Base-by-base conservation (phyloP, 1,140 invertebrate species). In the Apis laboriosa region DNA sequence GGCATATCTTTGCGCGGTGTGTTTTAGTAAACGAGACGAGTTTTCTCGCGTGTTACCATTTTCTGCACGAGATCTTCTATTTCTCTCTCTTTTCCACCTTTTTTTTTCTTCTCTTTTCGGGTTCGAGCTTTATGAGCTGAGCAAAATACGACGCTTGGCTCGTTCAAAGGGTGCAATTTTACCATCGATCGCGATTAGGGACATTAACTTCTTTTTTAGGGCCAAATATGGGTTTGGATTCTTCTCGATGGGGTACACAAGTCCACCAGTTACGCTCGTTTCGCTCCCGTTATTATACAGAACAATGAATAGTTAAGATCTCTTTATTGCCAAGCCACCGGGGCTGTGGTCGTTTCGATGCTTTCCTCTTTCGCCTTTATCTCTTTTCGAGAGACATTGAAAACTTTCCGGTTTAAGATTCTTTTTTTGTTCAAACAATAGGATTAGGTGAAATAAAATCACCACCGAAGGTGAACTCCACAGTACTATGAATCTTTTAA, bases 131-230 rank as follows among this genome's bases (percentile, higher is more conserved):
- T 86, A 86, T 34, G 84, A 86, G 76, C 80, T 49, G 80, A 68
- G 53, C 80, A 43, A 70, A 86, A 75, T 60, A 80, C 74, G 80
- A 64, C 86, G 74, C 78, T 83, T 74, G 84, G 56, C 80, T 86
- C 84, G 84, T 83, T 78, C 80, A 75, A 86, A 86, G 75, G 85
- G 75, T 86, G 71, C 74, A 86, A 86, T 86, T 86, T 86, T 66
- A 75, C 76, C 82, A 78, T 68, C 79, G 80, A 75, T 61, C 19
- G 63, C 63, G 80, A 86, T 86, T 86, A 86, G 85, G 77, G 85
- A 83, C 49, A 86, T 86, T 86, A 86, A 86, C 79, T 77, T 70
- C 58, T 64, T 78, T 83, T 56, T 51, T 58, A 51, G 19, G 60
- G 28, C 21, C 68, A 51, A n/a, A 73, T 63, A 63, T 21, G 43